Conservation (phyloP, 1,140 invertebrate species). For the Atta texana region DNA sequence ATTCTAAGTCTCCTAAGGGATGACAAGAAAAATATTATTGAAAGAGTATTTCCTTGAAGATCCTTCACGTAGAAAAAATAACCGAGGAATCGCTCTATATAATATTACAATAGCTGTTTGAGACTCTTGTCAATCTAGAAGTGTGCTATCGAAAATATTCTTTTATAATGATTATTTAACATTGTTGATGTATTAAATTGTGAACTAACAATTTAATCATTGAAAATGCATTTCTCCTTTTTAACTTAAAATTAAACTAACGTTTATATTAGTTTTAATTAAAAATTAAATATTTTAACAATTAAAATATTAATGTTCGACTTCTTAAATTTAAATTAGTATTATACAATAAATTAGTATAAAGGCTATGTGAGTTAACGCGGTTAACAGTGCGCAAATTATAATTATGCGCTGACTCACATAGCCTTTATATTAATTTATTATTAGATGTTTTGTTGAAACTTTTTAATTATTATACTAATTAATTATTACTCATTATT, state of each 20-base stretch:
- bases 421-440: no score
- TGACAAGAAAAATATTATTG: conserved; percentile 63
- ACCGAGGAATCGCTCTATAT: conserved; percentile 7
- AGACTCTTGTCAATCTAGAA: background rate
- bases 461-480: background rate
- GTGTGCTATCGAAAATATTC: background rate
- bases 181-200: background rate
- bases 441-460: background rate
- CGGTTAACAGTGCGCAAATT: no score
- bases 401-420: no score
- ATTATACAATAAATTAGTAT: no score
- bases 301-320: no score
- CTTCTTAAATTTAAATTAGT: no score
- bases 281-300: background rate
- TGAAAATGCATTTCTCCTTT: background rate
- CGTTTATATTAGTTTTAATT: background rate
- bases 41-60: conserved; percentile 50
- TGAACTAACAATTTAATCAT: background rate
- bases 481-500: background rate
- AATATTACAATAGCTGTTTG: conserved; percentile 40
- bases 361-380: no score
- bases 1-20: conserved; percentile 33
- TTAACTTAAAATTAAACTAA: background rate
- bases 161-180: background rate
- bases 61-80: conserved; percentile 27